phyloP scores from a whole-genome alignment of 2,113 vertebrate genomes.

The Lepidothrix coronata region DNA sequence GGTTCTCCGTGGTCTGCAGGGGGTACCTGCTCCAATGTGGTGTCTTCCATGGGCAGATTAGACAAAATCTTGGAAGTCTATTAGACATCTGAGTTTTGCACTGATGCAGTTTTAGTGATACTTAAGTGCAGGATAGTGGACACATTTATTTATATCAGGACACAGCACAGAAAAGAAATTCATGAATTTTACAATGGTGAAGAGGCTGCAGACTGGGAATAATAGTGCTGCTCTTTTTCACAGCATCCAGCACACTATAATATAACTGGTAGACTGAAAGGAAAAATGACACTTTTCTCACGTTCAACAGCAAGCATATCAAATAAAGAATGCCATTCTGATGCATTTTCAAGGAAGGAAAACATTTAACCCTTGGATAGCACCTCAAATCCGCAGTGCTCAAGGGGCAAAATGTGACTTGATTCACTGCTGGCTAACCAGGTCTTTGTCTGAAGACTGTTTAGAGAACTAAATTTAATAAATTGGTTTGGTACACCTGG shows the following conservation, averaged over 20 bases:
- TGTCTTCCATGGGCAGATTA: not conserved
- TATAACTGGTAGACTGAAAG: not conserved
- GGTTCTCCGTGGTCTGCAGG: not conserved
- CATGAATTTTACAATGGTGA: not conserved
- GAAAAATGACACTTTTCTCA: not conserved
- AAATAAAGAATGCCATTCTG: not conserved
- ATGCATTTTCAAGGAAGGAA: not conserved
- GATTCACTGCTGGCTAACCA: not conserved
- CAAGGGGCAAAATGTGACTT: not conserved
- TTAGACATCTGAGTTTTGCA: not conserved
- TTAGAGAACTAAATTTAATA: not conserved
- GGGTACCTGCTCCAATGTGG: not conserved
- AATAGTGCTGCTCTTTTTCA: not conserved
- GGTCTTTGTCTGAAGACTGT: not conserved
- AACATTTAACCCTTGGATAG: not conserved
- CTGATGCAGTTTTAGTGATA: not conserved
- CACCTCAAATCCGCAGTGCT: not conserved
- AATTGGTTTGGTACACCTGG: not conserved
- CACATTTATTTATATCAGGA: not conserved
- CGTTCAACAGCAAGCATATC: not conserved
- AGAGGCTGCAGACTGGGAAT: not conserved
- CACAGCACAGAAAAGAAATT: not conserved
- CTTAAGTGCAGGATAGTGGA: not conserved
- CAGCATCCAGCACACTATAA: not conserved
- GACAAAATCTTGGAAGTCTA: not conserved